Evolutionary conservation across 1,140 invertebrate species (phyloP).

Genomic region (Plectrocnemia conspersa): DNA sequence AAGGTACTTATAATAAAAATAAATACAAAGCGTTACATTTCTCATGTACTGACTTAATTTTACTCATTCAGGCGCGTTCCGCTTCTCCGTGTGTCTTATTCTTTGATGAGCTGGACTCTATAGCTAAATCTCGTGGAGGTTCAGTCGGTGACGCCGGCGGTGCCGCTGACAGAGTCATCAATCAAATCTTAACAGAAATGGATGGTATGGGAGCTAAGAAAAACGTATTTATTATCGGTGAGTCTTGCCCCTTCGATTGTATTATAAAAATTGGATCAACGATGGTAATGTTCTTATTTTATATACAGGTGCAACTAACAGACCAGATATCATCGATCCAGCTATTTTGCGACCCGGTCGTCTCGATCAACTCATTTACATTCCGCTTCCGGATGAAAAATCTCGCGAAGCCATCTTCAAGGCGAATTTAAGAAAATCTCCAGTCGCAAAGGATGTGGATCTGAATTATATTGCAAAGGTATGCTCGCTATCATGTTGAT

Average conservation of each 20-base stretch:
- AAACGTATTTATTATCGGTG: conserved; percentile 99
- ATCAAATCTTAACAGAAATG: conserved; percentile 99
- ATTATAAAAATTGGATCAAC: background rate
- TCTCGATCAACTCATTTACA: conserved; percentile 98
- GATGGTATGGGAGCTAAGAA: conserved; percentile 99
- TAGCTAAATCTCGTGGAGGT: conserved; percentile 97
- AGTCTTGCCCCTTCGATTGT: conserved; percentile 20
- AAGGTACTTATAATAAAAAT: conserved; percentile 62
- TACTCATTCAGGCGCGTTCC: conserved; percentile 77
- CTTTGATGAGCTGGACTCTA: conserved; percentile 99
- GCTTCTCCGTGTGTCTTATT: conserved; percentile 98
- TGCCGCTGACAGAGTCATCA: conserved; percentile 98
- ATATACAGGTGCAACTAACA: conserved; percentile 53
- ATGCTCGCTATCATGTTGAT: conserved; percentile 47
- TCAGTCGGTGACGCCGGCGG: conserved; percentile 96
- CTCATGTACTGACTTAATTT: conserved; percentile 10
- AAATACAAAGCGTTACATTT: background rate
- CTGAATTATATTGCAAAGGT: conserved; percentile 92
- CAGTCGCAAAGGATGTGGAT: conserved; percentile 94
- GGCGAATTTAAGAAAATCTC: conserved; percentile 95
- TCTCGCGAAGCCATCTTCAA: conserved; percentile 93
- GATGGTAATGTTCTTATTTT: conserved; percentile 15
- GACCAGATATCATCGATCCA: conserved; percentile 95
- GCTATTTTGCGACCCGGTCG: conserved; percentile 97
- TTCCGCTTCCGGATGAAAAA: conserved; percentile 98